phyloP scores from a whole-genome alignment of 1,140 invertebrate genomes.

The Bombus soroeensis region DNA sequence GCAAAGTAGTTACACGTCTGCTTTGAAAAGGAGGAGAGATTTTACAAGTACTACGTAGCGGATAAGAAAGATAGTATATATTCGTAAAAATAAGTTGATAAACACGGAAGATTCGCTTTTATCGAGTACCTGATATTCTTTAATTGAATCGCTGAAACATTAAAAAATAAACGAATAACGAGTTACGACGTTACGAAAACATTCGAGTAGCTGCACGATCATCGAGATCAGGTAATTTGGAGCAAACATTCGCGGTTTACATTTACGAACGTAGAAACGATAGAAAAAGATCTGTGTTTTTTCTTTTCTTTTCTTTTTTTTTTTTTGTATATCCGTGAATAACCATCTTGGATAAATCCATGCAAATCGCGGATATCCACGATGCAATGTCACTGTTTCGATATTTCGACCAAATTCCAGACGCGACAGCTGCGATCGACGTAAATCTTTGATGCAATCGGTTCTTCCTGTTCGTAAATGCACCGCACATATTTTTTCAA shows the following conservation, averaged over 20 bases:
- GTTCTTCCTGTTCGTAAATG: constrained; percentile 2
- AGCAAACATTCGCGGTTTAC: too few relatives aligned
- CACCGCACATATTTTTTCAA: not conserved
- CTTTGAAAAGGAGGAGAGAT: not conserved
- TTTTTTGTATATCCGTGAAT: not conserved
- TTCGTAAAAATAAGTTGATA: not conserved
- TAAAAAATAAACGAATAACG: not conserved
- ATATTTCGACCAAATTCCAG: constrained; percentile 19
- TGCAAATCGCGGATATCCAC: constrained; percentile 48
- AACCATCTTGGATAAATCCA: constrained; percentile 44
- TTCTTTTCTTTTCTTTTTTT: not conserved
- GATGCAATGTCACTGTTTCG: constrained; percentile 53
- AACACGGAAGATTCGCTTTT: not conserved
- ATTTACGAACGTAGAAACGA: not conserved
- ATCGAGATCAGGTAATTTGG: not conserved
- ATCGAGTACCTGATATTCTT: not conserved
- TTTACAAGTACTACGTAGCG: not conserved
- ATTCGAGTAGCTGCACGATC: not conserved
- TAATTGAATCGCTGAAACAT: not conserved
- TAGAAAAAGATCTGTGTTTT: not conserved
- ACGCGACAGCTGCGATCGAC: constrained; percentile 20
- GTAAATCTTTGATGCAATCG: constrained; percentile 2
- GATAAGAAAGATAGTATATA: not conserved
- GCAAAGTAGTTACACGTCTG: not conserved
- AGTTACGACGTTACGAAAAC: not conserved